Percentiles rank a stretch among this genome's conserved stretches.
phyloP scores from a whole-genome alignment of 1,140 invertebrate species.

The Melanaphis sacchari region DNA sequence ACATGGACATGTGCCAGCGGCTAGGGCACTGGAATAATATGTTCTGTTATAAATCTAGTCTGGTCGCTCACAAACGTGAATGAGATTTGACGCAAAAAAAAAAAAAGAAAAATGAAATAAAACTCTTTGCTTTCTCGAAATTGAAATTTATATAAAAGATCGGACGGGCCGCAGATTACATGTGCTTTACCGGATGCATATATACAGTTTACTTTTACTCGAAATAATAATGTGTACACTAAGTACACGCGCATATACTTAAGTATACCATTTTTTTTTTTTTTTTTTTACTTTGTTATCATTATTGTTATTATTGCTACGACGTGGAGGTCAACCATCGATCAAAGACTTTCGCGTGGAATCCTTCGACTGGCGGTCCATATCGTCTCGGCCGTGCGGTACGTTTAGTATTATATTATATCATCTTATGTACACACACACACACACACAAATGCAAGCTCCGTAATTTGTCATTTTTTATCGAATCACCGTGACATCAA shows the following conservation, averaged over 20 bases:
- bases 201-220: constrained; percentile 22
- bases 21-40: constrained; percentile 2
- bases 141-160: neutral
- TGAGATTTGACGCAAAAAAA: constrained; percentile 18
- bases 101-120: constrained; percentile 11
- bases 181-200: constrained; percentile 7
- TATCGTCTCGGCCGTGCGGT: neutral
- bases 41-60: constrained; percentile 38
- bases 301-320: too few relatives aligned
- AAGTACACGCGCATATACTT: too few relatives aligned
- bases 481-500: neutral
- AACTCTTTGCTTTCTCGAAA: constrained; percentile 28
- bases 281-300: neutral
- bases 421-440: neutral
- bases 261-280: neutral
- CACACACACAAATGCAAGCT: neutral
- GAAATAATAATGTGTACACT: neutral
- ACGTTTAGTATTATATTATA: neutral
- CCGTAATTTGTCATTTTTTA: neutral
- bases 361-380: neutral
- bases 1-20: constrained; percentile 44
- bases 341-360: constrained; percentile 24
- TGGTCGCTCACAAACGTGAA: neutral
- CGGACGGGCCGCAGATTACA: neutral
- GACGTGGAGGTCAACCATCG: neutral